Base-by-base conservation (phyloP, 2,113 vertebrate genomes). In the Ammodytes dubius region DNA sequence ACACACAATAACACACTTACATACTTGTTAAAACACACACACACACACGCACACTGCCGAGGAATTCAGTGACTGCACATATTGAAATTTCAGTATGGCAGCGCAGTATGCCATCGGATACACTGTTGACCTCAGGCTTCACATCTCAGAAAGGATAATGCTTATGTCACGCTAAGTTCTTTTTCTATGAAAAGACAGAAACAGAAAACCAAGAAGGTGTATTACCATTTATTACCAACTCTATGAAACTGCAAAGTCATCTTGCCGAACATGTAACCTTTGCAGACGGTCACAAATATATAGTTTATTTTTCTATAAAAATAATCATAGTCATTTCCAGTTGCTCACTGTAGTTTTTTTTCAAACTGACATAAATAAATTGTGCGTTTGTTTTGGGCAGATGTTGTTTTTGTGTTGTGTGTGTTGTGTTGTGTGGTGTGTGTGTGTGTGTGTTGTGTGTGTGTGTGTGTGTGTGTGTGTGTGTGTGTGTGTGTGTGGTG, bases 401-500 rank as follows among this genome's bases (percentile, higher is more conserved):
- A 50, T 45, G 4, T 6, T 39, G 12, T n/a, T 15, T 43, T 53
- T 70, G 50, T 54, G 17, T 54, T 54, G 13, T 39, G 2, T 2
- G 52, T 49, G 39, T 57, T 57, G 66, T 46, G 45, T 53, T 75
- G 61, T 52, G 61, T 39, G 63, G 47, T 53, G 58, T 63, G 70
- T 69, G 65, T 64, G 54, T 47, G 58, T 53, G 39, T 53, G 72
- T 63, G 63, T 74, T 58, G 63, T 65, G 70, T 35, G 63, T 40
- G 50, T 79, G 66, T 77, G 74, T 58, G 53, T 60, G 65, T 77
- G 54, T 69, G 75, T 50, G 52, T 53, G 39, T 43, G 47, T 64
- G 72, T 74, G 35, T 70, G 57, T 71, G 77, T 56, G 42, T 27
- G 49, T 15, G 14, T 19, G 72, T 56, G 49, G 35, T 53, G 47